Percentiles rank a stretch among this genome's conserved stretches.
phyloP scores from a whole-genome alignment of 1,140 invertebrate species.

The Cydia splendana region DNA sequence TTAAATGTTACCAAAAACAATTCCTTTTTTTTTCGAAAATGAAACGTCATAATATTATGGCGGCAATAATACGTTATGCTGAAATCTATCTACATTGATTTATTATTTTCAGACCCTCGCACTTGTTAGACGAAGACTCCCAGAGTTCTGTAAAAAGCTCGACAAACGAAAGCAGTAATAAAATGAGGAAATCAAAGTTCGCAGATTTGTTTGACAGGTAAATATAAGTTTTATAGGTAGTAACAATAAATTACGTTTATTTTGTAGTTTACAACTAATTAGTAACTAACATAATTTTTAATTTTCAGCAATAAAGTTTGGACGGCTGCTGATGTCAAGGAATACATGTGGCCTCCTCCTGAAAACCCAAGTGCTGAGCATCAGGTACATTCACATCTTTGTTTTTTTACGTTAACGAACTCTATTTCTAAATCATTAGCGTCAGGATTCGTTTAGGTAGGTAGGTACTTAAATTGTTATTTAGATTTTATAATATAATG shows the following conservation, averaged over 20 bases:
- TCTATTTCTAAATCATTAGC: no score
- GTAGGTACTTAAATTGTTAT: no score
- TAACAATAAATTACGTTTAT: neutral
- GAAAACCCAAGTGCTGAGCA: slow-evolving; percentile 72
- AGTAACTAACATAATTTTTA: slow-evolving; percentile 33
- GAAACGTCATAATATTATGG: slow-evolving; percentile 13
- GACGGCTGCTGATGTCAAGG: slow-evolving; percentile 92
- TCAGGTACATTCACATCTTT: slow-evolving; percentile 50
- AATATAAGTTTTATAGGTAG: slow-evolving; percentile 67
- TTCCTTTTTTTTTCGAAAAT: neutral
- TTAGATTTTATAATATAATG: no score
- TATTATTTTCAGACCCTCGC: slow-evolving; percentile 68
- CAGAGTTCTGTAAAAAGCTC: slow-evolving; percentile 87
- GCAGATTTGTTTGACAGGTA: slow-evolving; percentile 87
- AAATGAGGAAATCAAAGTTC: slow-evolving; percentile 85
- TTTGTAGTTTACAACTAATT: slow-evolving; percentile 22
- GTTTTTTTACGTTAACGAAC: no score
- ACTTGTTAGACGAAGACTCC: slow-evolving; percentile 87
- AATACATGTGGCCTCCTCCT: slow-evolving; percentile 95
- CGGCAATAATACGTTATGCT: neutral
- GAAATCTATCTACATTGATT: neutral
- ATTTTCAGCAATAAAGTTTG: slow-evolving; percentile 83
- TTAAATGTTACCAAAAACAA: no score
- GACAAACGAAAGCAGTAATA: slow-evolving; percentile 83
- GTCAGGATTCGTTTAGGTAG: no score